These are phyloP conservation scores for Pteronotus mesoamericanus DNA, from an alignment of 2,797 vertebrate species.

Conservation along the genomic window DNA sequence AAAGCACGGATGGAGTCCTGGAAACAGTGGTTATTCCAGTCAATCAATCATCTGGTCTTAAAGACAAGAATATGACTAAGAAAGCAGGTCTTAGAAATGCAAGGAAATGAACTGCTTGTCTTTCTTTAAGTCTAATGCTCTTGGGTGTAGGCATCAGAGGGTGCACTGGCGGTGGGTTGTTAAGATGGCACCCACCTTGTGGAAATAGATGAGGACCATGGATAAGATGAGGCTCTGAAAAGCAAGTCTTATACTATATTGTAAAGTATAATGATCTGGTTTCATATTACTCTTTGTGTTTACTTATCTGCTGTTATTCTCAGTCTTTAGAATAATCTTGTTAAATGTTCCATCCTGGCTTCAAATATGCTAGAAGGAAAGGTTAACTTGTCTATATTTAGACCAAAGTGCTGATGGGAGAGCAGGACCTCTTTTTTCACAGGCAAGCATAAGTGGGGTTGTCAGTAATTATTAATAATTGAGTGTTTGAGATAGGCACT, in stretches of 20 bases:
- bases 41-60: constrained; percentile 5
- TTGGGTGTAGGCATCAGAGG: not conserved
- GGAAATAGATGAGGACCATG: not conserved
- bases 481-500: not conserved
- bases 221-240: not conserved
- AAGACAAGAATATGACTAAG: not conserved
- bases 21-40: constrained; percentile 11
- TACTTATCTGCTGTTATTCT: constrained; percentile 14
- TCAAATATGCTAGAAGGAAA: constrained; percentile 24
- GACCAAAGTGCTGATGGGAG: not conserved
- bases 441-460: not conserved
- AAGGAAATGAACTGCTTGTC: not conserved
- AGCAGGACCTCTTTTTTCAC: not conserved
- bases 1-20: not conserved
- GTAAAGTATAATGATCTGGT: not conserved
- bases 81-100: not conserved
- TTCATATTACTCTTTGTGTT: not conserved
- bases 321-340: not conserved
- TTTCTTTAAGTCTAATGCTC: not conserved
- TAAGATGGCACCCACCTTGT: not conserved
- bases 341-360: not conserved
- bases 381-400: not conserved
- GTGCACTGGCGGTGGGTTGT: not conserved
- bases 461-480: not conserved
- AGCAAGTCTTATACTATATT: not conserved